Base-by-base conservation (phyloP, 2,888 invertebrate genomes). In the Oscheius onirici region DNA sequence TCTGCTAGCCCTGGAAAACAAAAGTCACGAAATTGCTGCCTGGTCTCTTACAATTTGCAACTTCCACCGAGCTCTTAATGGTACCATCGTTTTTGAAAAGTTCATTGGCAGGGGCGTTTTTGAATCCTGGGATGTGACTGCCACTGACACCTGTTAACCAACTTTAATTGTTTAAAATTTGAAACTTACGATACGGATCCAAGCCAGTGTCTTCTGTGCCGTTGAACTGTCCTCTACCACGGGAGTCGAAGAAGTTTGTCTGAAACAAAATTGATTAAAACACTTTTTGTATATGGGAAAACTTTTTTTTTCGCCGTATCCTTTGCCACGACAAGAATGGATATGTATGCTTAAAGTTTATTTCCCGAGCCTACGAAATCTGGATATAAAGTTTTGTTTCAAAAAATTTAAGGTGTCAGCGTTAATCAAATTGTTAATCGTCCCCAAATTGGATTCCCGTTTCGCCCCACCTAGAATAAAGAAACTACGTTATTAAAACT, bases 231-330 rank as follows among this genome's bases (percentile, higher is more conserved):
- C 74, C 83, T 28, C 81, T 72, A 10, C 77, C 73, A 40, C 86
- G 74, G 22, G 77, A 76, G 60, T 86, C 86, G 46, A 86, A 54
- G 74, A 85, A 86, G 69, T 85, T 85, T 24, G 68, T 75, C 81
- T 83, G 55, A 11, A 52, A 52, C 26, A 10, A n/a, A n/a, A n/a
- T n/a, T n/a, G n/a, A n/a, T n/a, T n/a, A n/a, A n/a, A n/a, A n/a
- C n/a, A n/a, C n/a, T n/a, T n/a, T n/a, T n/a, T n/a, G n/a, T n/a
- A n/a, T n/a, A n/a, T n/a, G n/a, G n/a, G n/a, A n/a, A n/a, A n/a
- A n/a, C n/a, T n/a, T n/a, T n/a, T n/a, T n/a, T n/a, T n/a, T n/a
- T n/a, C n/a, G n/a, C n/a, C n/a, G n/a, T n/a, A n/a, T n/a, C n/a
- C n/a, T n/a, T n/a, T n/a, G n/a, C n/a, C n/a, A n/a, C n/a, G n/a